Evolutionary conservation across 2,888 invertebrate species (phyloP).

Genomic region (Leptinotarsa tumamoca): DNA sequence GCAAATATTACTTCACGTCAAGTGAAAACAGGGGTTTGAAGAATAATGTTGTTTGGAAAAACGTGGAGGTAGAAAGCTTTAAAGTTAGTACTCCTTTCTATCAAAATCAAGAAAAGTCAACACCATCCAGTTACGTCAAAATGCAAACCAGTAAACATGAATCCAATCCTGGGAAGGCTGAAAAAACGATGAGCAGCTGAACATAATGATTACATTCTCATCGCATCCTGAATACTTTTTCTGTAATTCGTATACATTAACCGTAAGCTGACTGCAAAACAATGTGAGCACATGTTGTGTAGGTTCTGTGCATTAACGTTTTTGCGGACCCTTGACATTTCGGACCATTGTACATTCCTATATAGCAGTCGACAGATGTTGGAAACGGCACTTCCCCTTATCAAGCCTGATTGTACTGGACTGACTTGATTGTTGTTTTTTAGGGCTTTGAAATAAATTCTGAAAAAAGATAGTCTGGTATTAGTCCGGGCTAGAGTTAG

Average conservation of each 20-base stretch:
- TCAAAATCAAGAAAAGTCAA: too few species aligned
- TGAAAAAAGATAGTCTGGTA: background rate
- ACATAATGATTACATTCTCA: slow-evolving; percentile 15
- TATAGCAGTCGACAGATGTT: slow-evolving; percentile 29
- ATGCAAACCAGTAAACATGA: too few species aligned
- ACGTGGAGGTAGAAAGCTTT: too few species aligned
- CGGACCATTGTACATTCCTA: slow-evolving; percentile 20
- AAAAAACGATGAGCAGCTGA: slow-evolving; percentile 17
- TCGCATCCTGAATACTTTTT: slow-evolving; percentile 22
- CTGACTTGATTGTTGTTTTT: slow-evolving; percentile 21
- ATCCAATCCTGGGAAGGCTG: background rate
- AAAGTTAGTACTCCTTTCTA: too few species aligned
- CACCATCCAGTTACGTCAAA: too few species aligned
- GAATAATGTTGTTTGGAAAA: too few species aligned
- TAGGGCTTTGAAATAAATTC: background rate
- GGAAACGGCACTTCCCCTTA: slow-evolving; percentile 12
- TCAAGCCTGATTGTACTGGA: slow-evolving; percentile 14
- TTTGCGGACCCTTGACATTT: slow-evolving; percentile 18
- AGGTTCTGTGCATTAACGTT: slow-evolving; percentile 30
- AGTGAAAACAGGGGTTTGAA: too few species aligned
- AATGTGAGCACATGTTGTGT: slow-evolving; percentile 27
- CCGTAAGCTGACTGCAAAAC: slow-evolving; percentile 20
- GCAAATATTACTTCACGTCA: too few species aligned
- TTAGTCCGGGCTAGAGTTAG: too few species aligned
- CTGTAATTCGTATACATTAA: slow-evolving; percentile 16